These are phyloP conservation scores for Chloroceryle amazona DNA, from an alignment of 2,797 vertebrate species.

Conservation along the genomic window DNA sequence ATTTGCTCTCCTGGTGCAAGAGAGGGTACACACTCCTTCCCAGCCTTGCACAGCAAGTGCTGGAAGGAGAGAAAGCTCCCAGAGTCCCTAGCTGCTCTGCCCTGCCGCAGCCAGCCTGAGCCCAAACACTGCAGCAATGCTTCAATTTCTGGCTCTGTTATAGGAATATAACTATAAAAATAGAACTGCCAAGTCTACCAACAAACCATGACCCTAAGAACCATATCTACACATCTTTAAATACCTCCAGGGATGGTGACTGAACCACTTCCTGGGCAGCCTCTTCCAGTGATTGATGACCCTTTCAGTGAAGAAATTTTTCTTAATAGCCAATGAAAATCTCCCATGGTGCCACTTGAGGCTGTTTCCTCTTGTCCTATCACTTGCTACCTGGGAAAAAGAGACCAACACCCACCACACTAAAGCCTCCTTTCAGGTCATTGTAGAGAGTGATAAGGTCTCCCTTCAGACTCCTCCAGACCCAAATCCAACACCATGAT, in stretches of 20 bases:
- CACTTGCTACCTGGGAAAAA: neutral
- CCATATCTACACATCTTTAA: neutral
- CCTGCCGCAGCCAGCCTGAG: neutral
- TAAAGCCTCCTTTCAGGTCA: neutral
- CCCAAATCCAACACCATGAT: neutral
- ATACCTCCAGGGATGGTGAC: neutral
- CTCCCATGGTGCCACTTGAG: neutral
- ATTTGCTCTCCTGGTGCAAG: neutral
- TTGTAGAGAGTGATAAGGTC: neutral
- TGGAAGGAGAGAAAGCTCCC: neutral
- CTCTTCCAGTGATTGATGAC: neutral
- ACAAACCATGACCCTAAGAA: neutral
- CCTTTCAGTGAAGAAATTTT: neutral
- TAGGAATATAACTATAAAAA: accelerated
- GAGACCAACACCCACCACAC: too few species aligned
- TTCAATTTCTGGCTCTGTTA: accelerated
- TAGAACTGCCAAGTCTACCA: neutral
- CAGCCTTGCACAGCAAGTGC: accelerated
- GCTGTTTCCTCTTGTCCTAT: neutral
- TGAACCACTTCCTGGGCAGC: neutral
- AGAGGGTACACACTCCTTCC: neutral
- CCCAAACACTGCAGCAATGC: accelerated
- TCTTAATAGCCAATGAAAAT: neutral
- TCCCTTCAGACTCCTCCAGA: neutral
- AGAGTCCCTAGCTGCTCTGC: neutral